Percentiles rank a stretch among this genome's conserved stretches.
These are phyloP conservation scores for Eudasyphora cyanicolor DNA, from an alignment of 2,888 invertebrate genomes.

Conservation along the genomic window DNA sequence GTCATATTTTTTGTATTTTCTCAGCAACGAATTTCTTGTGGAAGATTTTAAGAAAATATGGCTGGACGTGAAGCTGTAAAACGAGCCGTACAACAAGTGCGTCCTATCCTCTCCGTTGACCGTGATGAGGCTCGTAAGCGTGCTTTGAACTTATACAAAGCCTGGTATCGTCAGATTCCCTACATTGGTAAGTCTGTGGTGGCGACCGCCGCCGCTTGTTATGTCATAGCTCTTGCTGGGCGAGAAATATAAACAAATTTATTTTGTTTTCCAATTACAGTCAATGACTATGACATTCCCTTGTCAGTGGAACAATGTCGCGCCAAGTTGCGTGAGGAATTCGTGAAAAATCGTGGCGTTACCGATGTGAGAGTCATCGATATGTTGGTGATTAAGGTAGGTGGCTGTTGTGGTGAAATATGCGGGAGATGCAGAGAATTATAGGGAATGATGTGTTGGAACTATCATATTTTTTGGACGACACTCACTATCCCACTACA, in stretches of 20 bases:
- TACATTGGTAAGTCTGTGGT: conserved; percentile 86
- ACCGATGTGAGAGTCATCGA: conserved; percentile 94
- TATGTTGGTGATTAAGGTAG: conserved; percentile 94
- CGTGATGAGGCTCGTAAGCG: conserved; percentile 89
- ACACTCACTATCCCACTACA: too few relatives aligned
- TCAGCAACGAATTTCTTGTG: conserved; percentile 48
- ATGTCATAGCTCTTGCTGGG: background rate
- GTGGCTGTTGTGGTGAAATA: background rate
- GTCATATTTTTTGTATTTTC: conserved; percentile 27
- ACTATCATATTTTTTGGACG: too few relatives aligned
- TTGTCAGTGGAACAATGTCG: conserved; percentile 86
- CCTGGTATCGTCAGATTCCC: conserved; percentile 96
- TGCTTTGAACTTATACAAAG: conserved; percentile 93
- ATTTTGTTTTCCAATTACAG: too few relatives aligned
- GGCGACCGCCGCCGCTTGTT: too few relatives aligned
- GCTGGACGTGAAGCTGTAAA: conserved; percentile 80
- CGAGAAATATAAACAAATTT: conserved; percentile 14
- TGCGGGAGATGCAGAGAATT: too few relatives aligned
- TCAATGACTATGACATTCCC: conserved; percentile 91
- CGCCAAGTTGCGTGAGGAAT: conserved; percentile 88
- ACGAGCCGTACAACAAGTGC: conserved; percentile 85
- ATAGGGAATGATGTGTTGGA: too few relatives aligned
- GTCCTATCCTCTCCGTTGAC: conserved; percentile 91
- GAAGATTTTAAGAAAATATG: conserved; percentile 66
- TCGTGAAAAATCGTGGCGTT: conserved; percentile 88